Percentiles rank a stretch among this genome's conserved stretches.
Evolutionary conservation across 2,113 vertebrate genomes (phyloP).

Genomic region (Rhinichthys klamathensis): DNA sequence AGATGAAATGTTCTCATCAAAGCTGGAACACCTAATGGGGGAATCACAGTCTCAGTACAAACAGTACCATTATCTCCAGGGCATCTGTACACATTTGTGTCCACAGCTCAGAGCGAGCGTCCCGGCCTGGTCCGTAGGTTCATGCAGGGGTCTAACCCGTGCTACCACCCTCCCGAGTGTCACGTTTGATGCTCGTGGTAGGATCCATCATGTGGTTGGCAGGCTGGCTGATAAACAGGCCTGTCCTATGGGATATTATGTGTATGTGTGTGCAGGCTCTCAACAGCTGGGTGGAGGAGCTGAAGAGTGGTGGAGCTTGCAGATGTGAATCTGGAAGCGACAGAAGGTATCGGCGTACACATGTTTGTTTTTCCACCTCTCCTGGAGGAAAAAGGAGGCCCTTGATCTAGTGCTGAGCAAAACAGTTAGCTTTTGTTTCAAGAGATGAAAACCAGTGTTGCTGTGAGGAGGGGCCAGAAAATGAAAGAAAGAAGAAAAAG

Average conservation of each 20-base stretch:
- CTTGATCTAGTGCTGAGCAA: constrained; percentile 78
- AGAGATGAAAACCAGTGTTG: constrained; percentile 71
- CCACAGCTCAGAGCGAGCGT: constrained; percentile 44
- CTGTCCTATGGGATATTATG: constrained; percentile 50
- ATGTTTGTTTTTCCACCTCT: constrained; percentile 82
- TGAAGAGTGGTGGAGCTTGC: constrained; percentile 71
- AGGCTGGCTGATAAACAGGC: constrained; percentile 62
- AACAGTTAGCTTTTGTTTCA: constrained; percentile 82
- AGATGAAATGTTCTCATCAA: constrained; percentile 40
- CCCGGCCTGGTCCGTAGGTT: neutral
- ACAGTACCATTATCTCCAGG: constrained; percentile 41
- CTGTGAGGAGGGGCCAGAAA: constrained; percentile 56
- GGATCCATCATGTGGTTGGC: constrained; percentile 62
- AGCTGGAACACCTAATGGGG: constrained; percentile 36
- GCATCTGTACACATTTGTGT: constrained; percentile 41
- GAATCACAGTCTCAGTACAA: constrained; percentile 25
- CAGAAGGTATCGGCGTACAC: constrained; percentile 77
- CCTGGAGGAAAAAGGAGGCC: constrained; percentile 78
- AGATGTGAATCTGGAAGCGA: constrained; percentile 79
- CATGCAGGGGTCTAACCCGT: constrained; percentile 34
- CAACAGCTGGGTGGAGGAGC: constrained; percentile 76
- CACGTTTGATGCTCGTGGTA: constrained; percentile 62
- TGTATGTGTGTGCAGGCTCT: constrained; percentile 67
- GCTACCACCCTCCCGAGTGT: constrained; percentile 59
- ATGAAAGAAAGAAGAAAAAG: constrained; percentile 58